Evolutionary conservation across 2,797 vertebrate genomes (phyloP).

Genomic region (Tapirus indicus): DNA sequence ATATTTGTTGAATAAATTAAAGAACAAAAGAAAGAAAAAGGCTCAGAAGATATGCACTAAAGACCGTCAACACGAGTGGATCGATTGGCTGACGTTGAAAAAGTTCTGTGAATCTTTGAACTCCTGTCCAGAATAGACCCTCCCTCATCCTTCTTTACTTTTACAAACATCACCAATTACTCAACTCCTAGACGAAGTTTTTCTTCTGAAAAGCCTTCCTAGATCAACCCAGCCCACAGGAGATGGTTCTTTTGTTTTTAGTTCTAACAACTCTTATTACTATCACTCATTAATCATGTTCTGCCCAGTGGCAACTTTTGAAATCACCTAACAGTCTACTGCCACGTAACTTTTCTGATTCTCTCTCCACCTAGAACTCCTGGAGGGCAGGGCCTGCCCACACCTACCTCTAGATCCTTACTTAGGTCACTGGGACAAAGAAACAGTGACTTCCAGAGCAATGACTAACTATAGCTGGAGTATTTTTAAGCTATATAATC

Average conservation of each 20-base stretch:
- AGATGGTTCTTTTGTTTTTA: background rate
- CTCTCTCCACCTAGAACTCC: background rate
- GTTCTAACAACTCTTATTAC: background rate
- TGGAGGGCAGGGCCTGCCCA: background rate
- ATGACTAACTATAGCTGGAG: background rate
- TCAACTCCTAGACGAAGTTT: background rate
- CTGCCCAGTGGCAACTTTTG: background rate
- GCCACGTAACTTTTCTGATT: background rate
- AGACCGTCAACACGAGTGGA: background rate
- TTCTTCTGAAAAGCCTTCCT: background rate
- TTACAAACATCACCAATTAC: slow-evolving; percentile 20
- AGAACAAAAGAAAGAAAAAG: slow-evolving; percentile 40
- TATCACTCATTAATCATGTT: background rate
- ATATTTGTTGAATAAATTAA: slow-evolving; percentile 43
- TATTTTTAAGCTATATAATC: background rate
- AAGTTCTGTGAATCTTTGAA: slow-evolving; percentile 33
- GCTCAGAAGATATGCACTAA: background rate
- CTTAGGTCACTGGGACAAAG: background rate
- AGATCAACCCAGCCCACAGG: background rate
- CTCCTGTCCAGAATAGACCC: background rate
- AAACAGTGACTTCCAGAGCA: background rate
- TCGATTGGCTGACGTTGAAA: background rate
- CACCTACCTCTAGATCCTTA: background rate
- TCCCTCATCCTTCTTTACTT: background rate
- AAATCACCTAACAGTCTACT: background rate